Percentiles rank a stretch among this genome's conserved stretches.
These are phyloP conservation scores for Alethe castanea DNA, from an alignment of 2,113 vertebrate genomes.

Conservation along the genomic window DNA sequence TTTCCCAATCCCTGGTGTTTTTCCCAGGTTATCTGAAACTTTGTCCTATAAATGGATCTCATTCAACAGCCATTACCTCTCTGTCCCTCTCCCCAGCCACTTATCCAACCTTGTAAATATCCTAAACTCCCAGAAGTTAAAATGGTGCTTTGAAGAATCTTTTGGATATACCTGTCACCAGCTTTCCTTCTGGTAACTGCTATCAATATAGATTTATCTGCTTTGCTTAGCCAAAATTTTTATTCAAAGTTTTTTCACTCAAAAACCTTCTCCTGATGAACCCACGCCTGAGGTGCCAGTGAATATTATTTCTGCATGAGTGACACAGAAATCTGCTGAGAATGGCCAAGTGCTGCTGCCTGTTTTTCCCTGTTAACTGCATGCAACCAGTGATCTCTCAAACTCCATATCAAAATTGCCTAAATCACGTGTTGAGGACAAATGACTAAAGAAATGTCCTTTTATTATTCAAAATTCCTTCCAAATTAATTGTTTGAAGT, in stretches of 20 bases:
- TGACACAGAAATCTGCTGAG: background rate
- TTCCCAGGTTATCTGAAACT: background rate
- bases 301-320: background rate
- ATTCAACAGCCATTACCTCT: background rate
- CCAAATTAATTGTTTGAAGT: background rate
- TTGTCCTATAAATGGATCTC: background rate
- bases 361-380: background rate
- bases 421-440: accelerated
- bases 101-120: background rate
- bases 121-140: background rate
- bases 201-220: background rate
- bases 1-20: background rate
- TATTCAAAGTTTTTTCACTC: background rate
- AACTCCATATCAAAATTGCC: background rate
- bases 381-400: background rate
- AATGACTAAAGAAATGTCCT: background rate
- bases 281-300: background rate
- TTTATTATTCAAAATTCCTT: background rate
- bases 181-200: background rate
- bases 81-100: background rate
- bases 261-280: background rate
- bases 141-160: background rate
- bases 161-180: background rate
- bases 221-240: background rate
- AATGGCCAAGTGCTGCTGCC: background rate